Evolutionary conservation across 2,888 invertebrate species (phyloP).

Genomic region (Yponomeuta plumbellus): DNA sequence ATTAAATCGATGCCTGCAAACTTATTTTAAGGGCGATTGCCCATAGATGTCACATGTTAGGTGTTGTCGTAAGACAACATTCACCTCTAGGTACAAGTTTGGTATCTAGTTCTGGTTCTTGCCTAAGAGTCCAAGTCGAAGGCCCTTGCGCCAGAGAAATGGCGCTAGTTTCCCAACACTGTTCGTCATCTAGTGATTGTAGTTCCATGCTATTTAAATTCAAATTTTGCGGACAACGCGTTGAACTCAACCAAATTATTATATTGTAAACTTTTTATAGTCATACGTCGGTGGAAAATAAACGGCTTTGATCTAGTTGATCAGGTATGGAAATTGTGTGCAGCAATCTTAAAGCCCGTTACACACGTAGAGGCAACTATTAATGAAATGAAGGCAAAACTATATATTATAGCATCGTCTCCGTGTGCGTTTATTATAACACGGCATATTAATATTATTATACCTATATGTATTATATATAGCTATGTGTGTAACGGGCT

Average conservation of each 20-base stretch:
- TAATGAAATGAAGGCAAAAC: too few relatives aligned
- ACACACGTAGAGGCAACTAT: too few relatives aligned
- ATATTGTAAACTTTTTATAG: too few relatives aligned
- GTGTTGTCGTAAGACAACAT: conserved; percentile 3
- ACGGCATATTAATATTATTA: too few relatives aligned
- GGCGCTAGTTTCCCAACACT: conserved; percentile 60
- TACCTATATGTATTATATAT: too few relatives aligned
- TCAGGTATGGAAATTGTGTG: background rate
- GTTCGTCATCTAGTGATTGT: conserved; percentile 59
- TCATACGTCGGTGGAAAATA: background rate
- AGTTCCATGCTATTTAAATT: conserved; percentile 43
- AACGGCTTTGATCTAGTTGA: background rate
- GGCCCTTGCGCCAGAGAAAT: conserved; percentile 66
- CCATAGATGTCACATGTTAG: conserved; percentile 8
- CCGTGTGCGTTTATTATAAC: too few relatives aligned
- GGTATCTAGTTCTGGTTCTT: conserved; percentile 30
- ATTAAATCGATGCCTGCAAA: too few relatives aligned
- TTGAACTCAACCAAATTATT: background rate
- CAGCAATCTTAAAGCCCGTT: too few relatives aligned
- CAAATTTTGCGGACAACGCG: conserved; percentile 33
- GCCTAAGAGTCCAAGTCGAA: conserved; percentile 64
- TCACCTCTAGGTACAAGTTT: conserved; percentile 1
- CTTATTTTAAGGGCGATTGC: conserved; percentile 1
- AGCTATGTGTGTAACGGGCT: too few relatives aligned
- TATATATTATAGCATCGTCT: too few relatives aligned